Evolutionary conservation across 2,113 vertebrate species (phyloP).

Genomic region (Sitta europaea): DNA sequence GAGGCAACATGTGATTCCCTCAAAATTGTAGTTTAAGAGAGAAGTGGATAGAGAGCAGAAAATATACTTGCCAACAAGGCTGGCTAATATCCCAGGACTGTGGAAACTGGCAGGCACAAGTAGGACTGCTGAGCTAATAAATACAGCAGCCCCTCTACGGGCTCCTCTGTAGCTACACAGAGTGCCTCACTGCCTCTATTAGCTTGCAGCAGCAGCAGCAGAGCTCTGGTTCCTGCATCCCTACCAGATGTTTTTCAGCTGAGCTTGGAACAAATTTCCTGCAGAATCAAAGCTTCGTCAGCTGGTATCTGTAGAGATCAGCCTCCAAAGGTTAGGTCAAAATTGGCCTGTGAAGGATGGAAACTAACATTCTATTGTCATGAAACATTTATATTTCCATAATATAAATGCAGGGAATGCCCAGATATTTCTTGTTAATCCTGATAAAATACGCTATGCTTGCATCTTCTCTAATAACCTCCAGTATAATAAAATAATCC

Average conservation of each 20-base stretch:
- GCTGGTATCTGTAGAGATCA: neutral
- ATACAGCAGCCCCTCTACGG: neutral
- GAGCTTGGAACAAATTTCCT: slow-evolving; percentile 12
- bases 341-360: neutral
- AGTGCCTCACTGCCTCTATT: neutral
- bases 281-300: slow-evolving; percentile 32
- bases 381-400: neutral
- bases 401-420: neutral
- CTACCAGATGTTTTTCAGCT: slow-evolving; percentile 43
- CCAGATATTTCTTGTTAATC: neutral
- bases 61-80: neutral
- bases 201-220: neutral
- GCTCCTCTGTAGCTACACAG: neutral
- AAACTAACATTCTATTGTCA: neutral
- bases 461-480: neutral
- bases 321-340: neutral
- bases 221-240: neutral
- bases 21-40: neutral
- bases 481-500: neutral
- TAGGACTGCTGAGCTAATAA: slow-evolving; percentile 18
- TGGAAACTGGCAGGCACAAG: slow-evolving; percentile 23
- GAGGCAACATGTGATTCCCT: neutral
- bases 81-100: neutral
- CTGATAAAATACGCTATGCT: neutral
- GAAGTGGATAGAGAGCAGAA: neutral